Evolutionary conservation across 2,888 invertebrate species (phyloP).

Genomic region (Gibbula magus): DNA sequence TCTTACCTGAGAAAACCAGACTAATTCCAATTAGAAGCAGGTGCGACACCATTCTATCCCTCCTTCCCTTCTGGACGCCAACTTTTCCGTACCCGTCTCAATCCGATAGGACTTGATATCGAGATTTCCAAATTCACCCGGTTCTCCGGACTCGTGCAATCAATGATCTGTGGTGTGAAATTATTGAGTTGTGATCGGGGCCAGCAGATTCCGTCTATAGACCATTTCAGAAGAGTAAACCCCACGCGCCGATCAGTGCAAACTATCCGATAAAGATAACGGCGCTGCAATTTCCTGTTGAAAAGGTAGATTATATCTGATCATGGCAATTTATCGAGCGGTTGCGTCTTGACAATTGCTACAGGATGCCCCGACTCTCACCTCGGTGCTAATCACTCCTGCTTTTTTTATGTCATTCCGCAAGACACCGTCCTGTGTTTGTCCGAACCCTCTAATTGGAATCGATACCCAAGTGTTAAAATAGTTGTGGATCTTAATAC

Average conservation of each 20-base stretch:
- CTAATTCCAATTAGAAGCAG: constrained; percentile 1
- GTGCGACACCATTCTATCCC: neutral
- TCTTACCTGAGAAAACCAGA: constrained; percentile 10
- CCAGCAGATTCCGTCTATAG: constrained; percentile 14
- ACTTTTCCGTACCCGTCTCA: constrained; percentile 8
- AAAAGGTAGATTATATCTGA: constrained; percentile 25
- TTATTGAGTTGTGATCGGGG: constrained; percentile 20
- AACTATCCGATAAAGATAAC: constrained; percentile 25
- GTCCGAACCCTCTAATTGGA: neutral
- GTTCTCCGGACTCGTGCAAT: neutral
- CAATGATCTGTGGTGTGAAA: constrained; percentile 15
- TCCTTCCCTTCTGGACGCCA: neutral
- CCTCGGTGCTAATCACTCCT: neutral
- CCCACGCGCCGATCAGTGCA: constrained; percentile 6
- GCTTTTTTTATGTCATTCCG: neutral
- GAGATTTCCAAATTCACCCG: constrained; percentile 11
- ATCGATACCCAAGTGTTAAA: constrained; percentile 5
- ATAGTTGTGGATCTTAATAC: neutral
- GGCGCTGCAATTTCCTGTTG: constrained; percentile 23
- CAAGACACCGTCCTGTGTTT: constrained; percentile 5
- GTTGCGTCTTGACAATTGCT: neutral
- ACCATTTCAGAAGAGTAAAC: constrained; percentile 22
- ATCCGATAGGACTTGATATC: neutral
- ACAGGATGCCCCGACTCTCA: neutral
- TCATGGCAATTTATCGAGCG: constrained; percentile 22